Base-by-base conservation (phyloP, 2,888 invertebrate species). In the Pelosia muscerda region DNA sequence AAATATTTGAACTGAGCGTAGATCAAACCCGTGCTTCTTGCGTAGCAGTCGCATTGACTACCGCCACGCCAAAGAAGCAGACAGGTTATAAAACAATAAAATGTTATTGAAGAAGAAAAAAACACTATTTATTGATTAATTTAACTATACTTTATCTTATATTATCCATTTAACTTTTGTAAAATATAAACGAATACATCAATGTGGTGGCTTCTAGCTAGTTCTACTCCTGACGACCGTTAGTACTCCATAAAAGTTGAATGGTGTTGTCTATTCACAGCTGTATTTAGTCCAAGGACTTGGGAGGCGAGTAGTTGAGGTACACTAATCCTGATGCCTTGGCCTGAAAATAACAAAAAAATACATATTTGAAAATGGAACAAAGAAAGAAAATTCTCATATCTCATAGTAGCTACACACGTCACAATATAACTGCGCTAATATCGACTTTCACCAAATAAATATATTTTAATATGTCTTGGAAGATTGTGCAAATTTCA, bases 251-350 rank as follows among this genome's bases (percentile, higher is more conserved):
- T 67, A 72, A 75, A 80, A 71, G 63, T 67, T 74, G 70, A 71
- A 66, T 59, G 55, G 34, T 63, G 25, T 66, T 59, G 53, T 64
- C 63, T 65, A 63, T 63, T 62, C 34, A 58, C 67, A 49, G 68
- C 67, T 13, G 38, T 19, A 70, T 73, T 91, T 94, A 96, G 81
- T 96, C 96, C 78, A 95, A 77, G 72, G 95, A 92, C 85, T 95
- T 93, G 81, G 97, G 97, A 25, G 96, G 95, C 56, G 91, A 92
- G 88, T 90, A 96, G 95, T 97, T 96, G 63, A 97, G 92, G 88
- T 96, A 95, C 72, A 97, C 87, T 38, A 96, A 85, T 23, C 96
- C 97, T 0, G 96, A 95, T 26, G 95, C 84, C 85, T 96, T 96
- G 26, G 96, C 96, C 96, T 96, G 91, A 0, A 90, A 92, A 61